These are phyloP conservation scores for Ochropleura leucogaster DNA, from an alignment of 2,888 invertebrate genomes.

Conservation along the genomic window DNA sequence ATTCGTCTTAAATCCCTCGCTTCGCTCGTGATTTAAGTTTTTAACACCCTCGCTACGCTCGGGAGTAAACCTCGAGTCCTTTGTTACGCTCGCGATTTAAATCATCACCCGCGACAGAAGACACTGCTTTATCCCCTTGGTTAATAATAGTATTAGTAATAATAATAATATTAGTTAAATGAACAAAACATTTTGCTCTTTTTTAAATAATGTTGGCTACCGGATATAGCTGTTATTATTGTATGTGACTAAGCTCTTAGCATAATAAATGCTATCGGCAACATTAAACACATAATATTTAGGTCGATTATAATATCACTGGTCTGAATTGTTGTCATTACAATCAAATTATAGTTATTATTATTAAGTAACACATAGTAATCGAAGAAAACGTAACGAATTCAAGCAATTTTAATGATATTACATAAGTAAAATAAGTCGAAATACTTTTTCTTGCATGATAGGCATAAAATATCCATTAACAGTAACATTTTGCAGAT, in stretches of 20 bases:
- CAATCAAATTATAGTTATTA: constrained; percentile 39
- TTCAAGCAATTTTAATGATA: constrained; percentile 29
- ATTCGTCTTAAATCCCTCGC: too few relatives aligned
- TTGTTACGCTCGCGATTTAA: too few relatives aligned
- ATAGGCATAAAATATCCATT: constrained; percentile 17
- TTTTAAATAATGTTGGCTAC: neutral
- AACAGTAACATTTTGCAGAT: constrained; percentile 19
- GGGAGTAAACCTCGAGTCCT: too few relatives aligned
- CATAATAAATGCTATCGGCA: constrained; percentile 12
- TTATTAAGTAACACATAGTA: constrained; percentile 42
- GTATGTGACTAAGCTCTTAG: neutral
- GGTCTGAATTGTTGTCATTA: constrained; percentile 49
- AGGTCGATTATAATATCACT: constrained; percentile 28
- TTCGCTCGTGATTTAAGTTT: too few relatives aligned
- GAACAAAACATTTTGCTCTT: neutral
- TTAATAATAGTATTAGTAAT: too few relatives aligned
- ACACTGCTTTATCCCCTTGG: too few relatives aligned
- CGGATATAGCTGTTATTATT: constrained; percentile 6
- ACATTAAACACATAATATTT: constrained; percentile 29
- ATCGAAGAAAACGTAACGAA: constrained; percentile 43
- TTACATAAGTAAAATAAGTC: constrained; percentile 35
- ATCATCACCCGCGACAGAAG: too few relatives aligned
- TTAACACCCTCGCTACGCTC: too few relatives aligned
- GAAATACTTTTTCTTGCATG: constrained; percentile 30
- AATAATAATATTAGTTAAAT: neutral